Percentiles rank a stretch among this genome's conserved stretches.
Conservation (phyloP, 1,140 invertebrate genomes). For the Pararge aegeria region DNA sequence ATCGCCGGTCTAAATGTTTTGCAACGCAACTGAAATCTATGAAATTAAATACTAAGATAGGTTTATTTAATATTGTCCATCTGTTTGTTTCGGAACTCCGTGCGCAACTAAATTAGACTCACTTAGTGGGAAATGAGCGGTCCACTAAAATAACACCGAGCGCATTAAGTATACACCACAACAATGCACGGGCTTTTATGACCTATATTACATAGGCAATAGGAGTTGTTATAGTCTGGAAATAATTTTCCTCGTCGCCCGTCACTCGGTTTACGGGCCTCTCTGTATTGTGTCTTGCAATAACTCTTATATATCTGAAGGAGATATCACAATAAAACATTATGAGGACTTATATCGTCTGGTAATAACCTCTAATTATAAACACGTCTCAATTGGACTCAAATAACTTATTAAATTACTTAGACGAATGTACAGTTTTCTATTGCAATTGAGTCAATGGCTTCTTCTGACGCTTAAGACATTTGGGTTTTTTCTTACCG, state of each 20-base stretch:
- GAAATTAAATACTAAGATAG: neutral
- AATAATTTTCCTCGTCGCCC: neutral
- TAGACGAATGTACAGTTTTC: no score
- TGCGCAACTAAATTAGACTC: constrained; percentile 22
- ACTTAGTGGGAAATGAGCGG: constrained; percentile 28
- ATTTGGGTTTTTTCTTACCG: no score
- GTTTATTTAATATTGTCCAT: constrained; percentile 9
- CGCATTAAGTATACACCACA: constrained; percentile 6
- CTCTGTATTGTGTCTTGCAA: constrained; percentile 19
- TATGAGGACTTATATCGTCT: constrained; percentile 16
- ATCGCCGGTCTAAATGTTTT: no score
- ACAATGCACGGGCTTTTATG: neutral
- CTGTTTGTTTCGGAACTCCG: constrained; percentile 25
- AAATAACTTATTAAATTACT: neutral
- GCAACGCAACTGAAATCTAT: no score
- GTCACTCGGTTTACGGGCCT: constrained; percentile 5
- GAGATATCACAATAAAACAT: constrained; percentile 20
- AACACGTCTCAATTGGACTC: neutral
- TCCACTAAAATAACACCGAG: constrained; percentile 15
- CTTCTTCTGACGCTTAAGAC: no score
- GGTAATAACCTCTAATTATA: constrained; percentile 4
- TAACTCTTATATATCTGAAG: constrained; percentile 18
- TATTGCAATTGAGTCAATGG: no score
- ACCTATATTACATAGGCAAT: neutral
- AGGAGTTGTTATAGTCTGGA: neutral